These are phyloP conservation scores for Callinectes sapidus DNA, from an alignment of 2,888 invertebrate species.

Conservation along the genomic window DNA sequence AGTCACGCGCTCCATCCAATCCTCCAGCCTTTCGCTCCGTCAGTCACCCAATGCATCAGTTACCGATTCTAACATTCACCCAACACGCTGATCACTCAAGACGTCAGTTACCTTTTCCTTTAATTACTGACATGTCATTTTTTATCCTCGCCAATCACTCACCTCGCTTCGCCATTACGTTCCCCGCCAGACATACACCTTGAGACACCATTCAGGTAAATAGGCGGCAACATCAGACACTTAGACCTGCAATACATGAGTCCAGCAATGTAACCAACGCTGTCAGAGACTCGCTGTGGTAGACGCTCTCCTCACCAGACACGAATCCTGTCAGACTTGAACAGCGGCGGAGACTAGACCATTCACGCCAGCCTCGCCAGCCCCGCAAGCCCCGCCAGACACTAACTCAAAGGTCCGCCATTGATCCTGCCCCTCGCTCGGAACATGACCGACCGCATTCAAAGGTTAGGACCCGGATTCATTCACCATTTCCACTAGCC, in stretches of 20 bases:
- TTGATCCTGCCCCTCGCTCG: not conserved
- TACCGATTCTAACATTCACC: not conserved
- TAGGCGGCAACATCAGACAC: not conserved
- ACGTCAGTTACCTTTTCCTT: not conserved
- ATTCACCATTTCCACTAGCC: not conserved
- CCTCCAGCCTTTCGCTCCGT: not conserved
- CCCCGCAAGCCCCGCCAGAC: not conserved
- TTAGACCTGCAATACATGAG: not conserved
- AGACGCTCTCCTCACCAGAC: not conserved
- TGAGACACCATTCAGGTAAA: too few species aligned
- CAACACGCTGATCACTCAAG: not conserved
- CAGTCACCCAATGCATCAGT: not conserved
- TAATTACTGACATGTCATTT: not conserved
- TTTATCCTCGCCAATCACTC: not conserved
- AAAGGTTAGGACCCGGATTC: not conserved
- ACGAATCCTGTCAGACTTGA: not conserved
- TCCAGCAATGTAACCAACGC: not conserved
- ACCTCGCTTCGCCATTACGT: not conserved
- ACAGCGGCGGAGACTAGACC: not conserved
- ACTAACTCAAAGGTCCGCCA: not conserved
- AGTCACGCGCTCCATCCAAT: not conserved
- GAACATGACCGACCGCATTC: slow-evolving; percentile 15
- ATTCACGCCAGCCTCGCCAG: not conserved
- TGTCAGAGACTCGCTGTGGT: not conserved
- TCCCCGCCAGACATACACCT: not conserved